phyloP scores from a whole-genome alignment of 1,140 invertebrate genomes.

The Sitobion miscanthi region DNA sequence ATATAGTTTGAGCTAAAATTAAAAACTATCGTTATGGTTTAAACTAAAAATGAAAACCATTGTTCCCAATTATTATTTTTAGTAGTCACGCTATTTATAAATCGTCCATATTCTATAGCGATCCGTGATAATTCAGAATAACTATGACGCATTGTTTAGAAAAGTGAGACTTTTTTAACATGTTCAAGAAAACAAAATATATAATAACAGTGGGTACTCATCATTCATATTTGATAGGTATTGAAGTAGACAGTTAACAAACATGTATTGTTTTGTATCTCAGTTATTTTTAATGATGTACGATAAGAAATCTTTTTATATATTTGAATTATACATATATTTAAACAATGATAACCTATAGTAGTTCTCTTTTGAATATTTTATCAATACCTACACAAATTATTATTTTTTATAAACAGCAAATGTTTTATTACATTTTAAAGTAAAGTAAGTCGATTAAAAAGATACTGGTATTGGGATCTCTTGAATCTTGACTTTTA shows the following conservation, averaged over 20 bases:
- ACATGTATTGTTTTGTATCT: not conserved
- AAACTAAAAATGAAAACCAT: not conserved
- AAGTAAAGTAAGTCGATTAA: no score
- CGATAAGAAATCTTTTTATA: not conserved
- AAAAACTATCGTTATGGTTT: not conserved
- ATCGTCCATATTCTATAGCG: not conserved
- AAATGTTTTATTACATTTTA: no score
- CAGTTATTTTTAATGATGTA: conserved; percentile 17
- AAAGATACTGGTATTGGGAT: no score
- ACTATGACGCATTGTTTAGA: not conserved
- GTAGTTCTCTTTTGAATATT: not conserved
- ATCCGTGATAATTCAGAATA: not conserved
- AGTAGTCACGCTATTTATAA: not conserved
- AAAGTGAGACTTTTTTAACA: not conserved
- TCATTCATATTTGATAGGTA: not conserved
- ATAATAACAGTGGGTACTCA: not conserved
- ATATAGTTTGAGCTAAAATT: not conserved
- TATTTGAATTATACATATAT: not conserved
- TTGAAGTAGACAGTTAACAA: not conserved
- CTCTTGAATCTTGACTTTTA: no score
- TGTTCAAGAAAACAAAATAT: not conserved
- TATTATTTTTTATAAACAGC: no score
- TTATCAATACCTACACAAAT: no score
- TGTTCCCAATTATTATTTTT: not conserved
- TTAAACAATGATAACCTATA: not conserved